A percentile compares a stretch with the other conserved stretches of the same genome.
These are phyloP conservation scores for Heterocephalus glaber DNA, from an alignment of 2,113 vertebrate genomes.

Conservation along the genomic window DNA sequence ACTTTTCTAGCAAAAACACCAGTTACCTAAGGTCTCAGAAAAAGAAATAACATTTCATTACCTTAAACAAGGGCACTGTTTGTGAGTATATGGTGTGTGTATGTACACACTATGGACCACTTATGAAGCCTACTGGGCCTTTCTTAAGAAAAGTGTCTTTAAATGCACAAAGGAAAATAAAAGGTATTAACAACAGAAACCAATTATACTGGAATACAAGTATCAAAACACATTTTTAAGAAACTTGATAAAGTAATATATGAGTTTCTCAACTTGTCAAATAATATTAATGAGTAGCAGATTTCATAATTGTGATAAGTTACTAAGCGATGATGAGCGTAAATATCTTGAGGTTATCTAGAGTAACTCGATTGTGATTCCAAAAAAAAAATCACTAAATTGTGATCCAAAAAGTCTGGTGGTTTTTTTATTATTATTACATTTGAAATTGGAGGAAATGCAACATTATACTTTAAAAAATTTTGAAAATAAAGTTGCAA, in stretches of 20 bases:
- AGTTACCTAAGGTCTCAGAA: not conserved
- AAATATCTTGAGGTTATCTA: not conserved
- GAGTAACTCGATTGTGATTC: not conserved
- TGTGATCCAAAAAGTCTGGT: not conserved
- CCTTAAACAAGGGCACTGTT: not conserved
- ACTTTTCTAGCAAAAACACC: not conserved
- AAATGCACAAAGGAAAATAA: not conserved
- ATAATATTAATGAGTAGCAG: not conserved
- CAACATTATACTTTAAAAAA: not conserved
- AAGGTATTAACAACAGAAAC: not conserved
- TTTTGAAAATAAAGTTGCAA: conserved; percentile 30
- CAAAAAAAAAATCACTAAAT: not conserved
- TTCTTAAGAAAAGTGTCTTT: not conserved
- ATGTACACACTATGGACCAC: too few relatives aligned
- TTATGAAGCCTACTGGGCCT: not conserved
- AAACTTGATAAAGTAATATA: not conserved
- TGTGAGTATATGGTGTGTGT: not conserved
- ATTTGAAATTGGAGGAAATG: not conserved
- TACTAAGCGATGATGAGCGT: not conserved
- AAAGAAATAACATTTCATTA: not conserved
- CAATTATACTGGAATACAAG: conserved; percentile 5
- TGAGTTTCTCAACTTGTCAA: not conserved
- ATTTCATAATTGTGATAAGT: not conserved
- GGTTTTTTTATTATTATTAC: not conserved
- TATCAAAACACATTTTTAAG: conserved; percentile 24